Evolutionary conservation across 2,797 vertebrate species (phyloP).

Genomic region (Phataginus tricuspis): DNA sequence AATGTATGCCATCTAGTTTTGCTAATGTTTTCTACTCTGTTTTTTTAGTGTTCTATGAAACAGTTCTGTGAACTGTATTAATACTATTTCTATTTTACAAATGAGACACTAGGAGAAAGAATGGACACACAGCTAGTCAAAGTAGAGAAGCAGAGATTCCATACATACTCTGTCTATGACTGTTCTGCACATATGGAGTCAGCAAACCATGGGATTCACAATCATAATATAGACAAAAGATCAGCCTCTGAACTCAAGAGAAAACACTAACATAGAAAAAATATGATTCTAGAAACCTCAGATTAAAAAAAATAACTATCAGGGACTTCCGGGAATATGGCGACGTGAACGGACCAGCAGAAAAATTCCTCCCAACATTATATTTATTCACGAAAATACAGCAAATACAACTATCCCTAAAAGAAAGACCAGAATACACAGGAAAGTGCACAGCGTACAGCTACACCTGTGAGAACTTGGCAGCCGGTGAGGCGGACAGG

Average conservation of each 20-base stretch:
- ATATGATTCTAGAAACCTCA: neutral
- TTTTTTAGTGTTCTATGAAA: neutral
- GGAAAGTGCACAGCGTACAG: too few species aligned
- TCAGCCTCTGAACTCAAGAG: neutral
- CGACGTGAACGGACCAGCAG: too few species aligned
- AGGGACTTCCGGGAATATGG: too few species aligned
- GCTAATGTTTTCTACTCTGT: neutral
- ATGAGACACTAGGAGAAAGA: neutral
- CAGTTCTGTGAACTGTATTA: neutral
- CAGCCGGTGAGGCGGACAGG: too few species aligned
- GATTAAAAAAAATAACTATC: neutral
- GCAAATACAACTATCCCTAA: too few species aligned
- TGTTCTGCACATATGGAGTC: neutral
- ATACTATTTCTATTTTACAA: neutral
- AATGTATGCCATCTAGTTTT: neutral
- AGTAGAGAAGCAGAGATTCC: neutral
- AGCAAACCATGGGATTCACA: neutral
- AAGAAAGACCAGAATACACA: too few species aligned
- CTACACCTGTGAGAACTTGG: too few species aligned
- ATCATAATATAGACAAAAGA: neutral
- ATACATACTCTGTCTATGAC: neutral
- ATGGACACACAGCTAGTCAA: neutral
- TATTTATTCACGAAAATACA: too few species aligned
- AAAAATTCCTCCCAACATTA: too few species aligned
- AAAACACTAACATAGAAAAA: slow-evolving; percentile 35